These are phyloP conservation scores for Gymnocypris eckloni DNA, from an alignment of 2,797 vertebrate species.

Conservation along the genomic window DNA sequence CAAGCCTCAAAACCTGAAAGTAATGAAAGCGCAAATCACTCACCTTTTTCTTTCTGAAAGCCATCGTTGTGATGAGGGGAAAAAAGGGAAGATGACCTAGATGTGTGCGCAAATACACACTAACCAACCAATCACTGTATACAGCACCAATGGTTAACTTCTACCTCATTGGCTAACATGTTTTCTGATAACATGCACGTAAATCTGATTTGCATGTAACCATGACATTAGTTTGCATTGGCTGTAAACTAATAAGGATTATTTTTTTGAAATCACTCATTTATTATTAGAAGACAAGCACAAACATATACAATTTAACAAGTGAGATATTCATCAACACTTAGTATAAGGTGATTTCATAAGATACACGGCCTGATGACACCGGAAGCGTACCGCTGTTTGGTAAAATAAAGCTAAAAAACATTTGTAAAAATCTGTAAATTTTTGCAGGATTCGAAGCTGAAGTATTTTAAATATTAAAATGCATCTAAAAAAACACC, in stretches of 20 bases:
- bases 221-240: background rate
- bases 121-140: background rate
- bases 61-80: slow-evolving; percentile 23
- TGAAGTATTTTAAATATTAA: slow-evolving; percentile 45
- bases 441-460: background rate
- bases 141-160: background rate
- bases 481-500: background rate
- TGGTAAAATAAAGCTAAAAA: background rate
- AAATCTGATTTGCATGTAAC: background rate
- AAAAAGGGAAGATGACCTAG: no score
- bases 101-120: background rate
- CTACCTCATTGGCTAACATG: background rate
- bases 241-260: background rate
- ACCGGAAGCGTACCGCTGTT: background rate
- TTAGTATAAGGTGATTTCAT: background rate
- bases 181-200: background rate
- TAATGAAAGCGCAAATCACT: slow-evolving; percentile 35
- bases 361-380: background rate
- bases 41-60: slow-evolving; percentile 59
- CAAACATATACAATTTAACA: background rate
- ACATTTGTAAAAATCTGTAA: no score
- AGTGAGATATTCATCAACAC: background rate
- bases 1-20: background rate
- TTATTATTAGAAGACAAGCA: slow-evolving; percentile 46
- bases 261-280: background rate